Conservation (phyloP, 1,140 invertebrate species). For the Latrodectus geometricus region DNA sequence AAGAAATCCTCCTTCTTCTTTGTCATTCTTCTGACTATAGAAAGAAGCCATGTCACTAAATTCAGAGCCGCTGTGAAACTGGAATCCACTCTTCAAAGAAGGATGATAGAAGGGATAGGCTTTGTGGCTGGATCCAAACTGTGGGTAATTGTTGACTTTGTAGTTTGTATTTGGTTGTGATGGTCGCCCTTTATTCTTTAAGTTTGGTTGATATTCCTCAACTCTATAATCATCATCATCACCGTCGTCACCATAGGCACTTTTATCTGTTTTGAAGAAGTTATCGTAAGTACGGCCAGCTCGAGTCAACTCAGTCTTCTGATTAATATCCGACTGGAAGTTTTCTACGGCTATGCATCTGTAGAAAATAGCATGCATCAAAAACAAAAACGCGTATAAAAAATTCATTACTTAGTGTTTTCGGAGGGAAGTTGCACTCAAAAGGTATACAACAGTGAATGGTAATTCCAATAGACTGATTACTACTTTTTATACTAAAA, state of each 20-base stretch:
- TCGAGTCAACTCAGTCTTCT: neutral
- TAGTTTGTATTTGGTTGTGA: neutral
- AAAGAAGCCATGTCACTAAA: neutral
- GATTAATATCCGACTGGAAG: neutral
- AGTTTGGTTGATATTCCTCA: neutral
- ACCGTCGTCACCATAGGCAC: constrained; percentile 19
- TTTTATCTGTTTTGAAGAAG: neutral
- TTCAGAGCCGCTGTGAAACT: neutral
- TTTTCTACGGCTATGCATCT: neutral
- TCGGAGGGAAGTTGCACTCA: too few relatives aligned
- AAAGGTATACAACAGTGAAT: too few relatives aligned
- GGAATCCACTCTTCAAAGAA: constrained; percentile 15
- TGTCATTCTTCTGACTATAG: neutral
- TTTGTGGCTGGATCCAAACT: constrained; percentile 2
- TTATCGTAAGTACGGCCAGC: constrained; percentile 24
- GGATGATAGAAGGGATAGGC: constrained; percentile 3
- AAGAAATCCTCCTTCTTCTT: constrained; percentile 11
- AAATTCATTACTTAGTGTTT: neutral
- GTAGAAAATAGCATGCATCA: neutral
- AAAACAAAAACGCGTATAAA: neutral
- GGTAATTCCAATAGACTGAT: too few relatives aligned
- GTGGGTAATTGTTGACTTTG: constrained; percentile 8
- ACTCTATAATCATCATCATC: constrained; percentile 16
- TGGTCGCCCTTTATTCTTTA: neutral
- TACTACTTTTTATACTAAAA: too few relatives aligned